A percentile compares a stretch with the other conserved stretches of the same genome.
Conservation (phyloP, 2,888 invertebrate genomes). For the Eurytoma californica region DNA sequence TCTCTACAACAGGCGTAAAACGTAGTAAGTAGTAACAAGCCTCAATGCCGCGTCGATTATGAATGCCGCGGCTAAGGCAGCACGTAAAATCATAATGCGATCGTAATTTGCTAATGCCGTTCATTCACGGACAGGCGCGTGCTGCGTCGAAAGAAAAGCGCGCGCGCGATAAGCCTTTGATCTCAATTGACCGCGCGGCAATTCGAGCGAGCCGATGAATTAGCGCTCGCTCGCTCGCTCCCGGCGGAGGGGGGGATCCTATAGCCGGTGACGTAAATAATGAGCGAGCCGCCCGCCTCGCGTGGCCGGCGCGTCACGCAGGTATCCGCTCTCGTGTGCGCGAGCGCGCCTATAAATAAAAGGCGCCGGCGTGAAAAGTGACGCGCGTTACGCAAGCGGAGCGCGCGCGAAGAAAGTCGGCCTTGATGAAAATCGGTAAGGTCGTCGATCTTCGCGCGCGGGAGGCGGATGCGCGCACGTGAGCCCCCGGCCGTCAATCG, state of each 20-base stretch:
- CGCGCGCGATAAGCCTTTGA: conserved; percentile 6
- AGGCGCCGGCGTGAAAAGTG: background rate
- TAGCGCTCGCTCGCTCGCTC: background rate
- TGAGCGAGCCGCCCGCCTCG: background rate
- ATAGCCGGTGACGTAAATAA: conserved; percentile 28
- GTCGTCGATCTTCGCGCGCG: conserved; percentile 23
- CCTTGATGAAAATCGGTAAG: conserved; percentile 28
- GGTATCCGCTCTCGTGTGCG: background rate
- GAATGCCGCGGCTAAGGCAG: no score
- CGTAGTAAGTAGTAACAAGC: background rate
- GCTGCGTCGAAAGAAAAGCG: background rate
- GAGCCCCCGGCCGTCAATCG: conserved; percentile 28
- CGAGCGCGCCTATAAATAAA: conserved; percentile 20
- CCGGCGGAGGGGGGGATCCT: background rate
- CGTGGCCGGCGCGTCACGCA: conserved; percentile 11
- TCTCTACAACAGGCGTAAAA: background rate
- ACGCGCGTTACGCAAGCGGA: background rate
- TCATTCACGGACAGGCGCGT: background rate
- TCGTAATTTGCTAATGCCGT: no score
- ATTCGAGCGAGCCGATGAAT: conserved; percentile 11
- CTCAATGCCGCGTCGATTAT: no score
- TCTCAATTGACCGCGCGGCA: background rate
- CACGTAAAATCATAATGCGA: background rate
- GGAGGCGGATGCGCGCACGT: conserved; percentile 3
- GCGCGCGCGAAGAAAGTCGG: conserved; percentile 1